Conservation (phyloP, 2,888 invertebrate genomes). For the Myopa testacea region DNA sequence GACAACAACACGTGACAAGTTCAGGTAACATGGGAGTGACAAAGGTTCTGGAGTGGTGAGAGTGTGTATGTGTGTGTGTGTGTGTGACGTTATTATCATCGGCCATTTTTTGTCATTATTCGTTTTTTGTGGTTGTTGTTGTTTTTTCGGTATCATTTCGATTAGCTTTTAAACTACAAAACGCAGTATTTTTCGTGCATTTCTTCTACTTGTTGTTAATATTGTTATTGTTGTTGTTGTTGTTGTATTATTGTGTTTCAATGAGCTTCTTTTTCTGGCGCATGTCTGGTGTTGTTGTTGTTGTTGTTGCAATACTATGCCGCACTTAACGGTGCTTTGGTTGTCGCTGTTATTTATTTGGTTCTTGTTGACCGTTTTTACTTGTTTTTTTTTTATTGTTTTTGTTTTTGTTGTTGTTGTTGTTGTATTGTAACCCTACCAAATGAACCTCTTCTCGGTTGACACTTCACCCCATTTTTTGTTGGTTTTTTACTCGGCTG, state of each 20-base stretch:
- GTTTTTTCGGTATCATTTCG: background rate
- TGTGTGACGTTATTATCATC: background rate
- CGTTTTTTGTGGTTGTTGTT: too few relatives aligned
- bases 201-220: background rate
- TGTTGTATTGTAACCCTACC: background rate
- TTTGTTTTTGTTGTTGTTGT: background rate
- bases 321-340: background rate
- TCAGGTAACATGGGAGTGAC: too few relatives aligned
- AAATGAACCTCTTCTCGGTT: background rate
- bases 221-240: background rate
- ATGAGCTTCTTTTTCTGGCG: background rate
- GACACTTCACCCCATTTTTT: background rate
- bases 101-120: background rate
- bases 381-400: background rate
- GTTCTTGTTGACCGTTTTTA: slow-evolving; percentile 10
- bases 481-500: background rate
- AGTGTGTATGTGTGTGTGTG: background rate
- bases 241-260: background rate
- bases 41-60: too few relatives aligned
- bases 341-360: slow-evolving; percentile 1
- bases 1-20: too few relatives aligned
- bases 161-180: background rate
- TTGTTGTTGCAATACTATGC: slow-evolving; percentile 1
- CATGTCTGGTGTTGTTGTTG: background rate
- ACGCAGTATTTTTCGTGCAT: background rate